phyloP scores from a whole-genome alignment of 23 tunicate species.

The Clavelina lepadiformis region DNA sequence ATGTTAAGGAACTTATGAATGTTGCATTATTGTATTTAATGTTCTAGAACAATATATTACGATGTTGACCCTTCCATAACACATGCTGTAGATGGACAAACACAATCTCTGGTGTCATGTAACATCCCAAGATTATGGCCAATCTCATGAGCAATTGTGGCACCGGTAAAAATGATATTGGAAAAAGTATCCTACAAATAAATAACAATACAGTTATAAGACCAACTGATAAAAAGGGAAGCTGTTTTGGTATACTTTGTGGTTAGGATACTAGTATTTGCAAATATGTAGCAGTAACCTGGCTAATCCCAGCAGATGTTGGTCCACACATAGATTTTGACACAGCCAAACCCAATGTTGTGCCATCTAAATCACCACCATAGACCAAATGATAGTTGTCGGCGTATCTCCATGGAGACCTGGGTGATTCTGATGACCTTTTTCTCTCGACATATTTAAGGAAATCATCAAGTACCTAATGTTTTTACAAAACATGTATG shows the following conservation, averaged over 20 bases:
- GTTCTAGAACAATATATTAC: too few species aligned
- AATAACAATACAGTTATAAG: too few species aligned
- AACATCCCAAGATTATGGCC: conserved; percentile 64
- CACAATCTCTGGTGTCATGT: conserved; percentile 36
- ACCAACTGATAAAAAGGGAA: too few species aligned
- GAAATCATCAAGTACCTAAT: too few species aligned
- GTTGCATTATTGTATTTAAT: too few species aligned
- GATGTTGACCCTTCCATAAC: too few species aligned
- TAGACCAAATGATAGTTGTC: conserved; percentile 66
- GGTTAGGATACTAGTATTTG: too few species aligned
- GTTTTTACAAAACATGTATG: too few species aligned
- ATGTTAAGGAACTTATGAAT: too few species aligned
- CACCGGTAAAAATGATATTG: conserved; percentile 8
- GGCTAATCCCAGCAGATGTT: conserved; percentile 79
- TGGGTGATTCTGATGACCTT: not conserved
- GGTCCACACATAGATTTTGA: conserved; percentile 63
- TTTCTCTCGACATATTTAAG: not conserved
- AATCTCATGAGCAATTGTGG: conserved; percentile 61
- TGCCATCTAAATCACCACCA: conserved; percentile 66
- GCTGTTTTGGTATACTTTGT: too few species aligned
- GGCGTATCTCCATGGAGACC: conserved; percentile 60
- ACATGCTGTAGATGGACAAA: conserved; percentile 12
- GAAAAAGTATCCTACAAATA: too few species aligned
- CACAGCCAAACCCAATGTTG: conserved; percentile 76
- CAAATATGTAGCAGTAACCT: conserved; percentile 30